Conservation (phyloP, 2,888 invertebrate species). For the Pharmacophagus antenor region DNA sequence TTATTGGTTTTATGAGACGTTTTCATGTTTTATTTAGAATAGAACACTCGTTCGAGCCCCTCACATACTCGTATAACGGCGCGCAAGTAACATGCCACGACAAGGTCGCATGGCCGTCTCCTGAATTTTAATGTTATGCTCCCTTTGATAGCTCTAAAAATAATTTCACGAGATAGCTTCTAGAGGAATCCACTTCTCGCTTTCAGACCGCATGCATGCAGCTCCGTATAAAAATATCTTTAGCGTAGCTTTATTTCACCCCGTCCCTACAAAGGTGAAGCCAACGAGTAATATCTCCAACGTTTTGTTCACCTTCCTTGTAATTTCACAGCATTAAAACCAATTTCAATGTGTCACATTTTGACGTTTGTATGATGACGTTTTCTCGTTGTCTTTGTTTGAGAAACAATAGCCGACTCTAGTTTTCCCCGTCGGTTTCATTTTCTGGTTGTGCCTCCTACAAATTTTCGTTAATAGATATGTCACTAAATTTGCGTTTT, state of each 20-base stretch:
- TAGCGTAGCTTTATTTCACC: conserved; percentile 39
- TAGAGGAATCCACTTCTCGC: conserved; percentile 35
- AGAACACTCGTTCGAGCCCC: conserved; percentile 46
- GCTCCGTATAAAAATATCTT: conserved; percentile 39
- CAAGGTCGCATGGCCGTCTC: conserved; percentile 67
- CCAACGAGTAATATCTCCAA: conserved; percentile 41
- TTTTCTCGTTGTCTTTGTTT: neutral
- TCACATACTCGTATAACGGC: conserved; percentile 37
- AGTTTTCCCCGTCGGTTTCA: conserved; percentile 47
- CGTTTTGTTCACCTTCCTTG: conserved; percentile 43
- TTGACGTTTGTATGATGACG: conserved; percentile 1
- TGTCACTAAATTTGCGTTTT: conserved; percentile 79
- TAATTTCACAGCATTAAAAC: conserved; percentile 40
- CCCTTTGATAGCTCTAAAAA: conserved; percentile 74
- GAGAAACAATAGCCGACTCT: conserved; percentile 39
- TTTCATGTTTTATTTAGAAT: conserved; percentile 56
- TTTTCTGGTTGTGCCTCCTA: conserved; percentile 62
- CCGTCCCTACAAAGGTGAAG: conserved; percentile 41
- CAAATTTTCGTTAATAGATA: conserved; percentile 74
- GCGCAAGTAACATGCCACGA: conserved; percentile 52
- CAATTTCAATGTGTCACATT: conserved; percentile 13
- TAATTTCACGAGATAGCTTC: conserved; percentile 57
- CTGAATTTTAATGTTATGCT: conserved; percentile 72
- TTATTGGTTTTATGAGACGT: conserved; percentile 51
- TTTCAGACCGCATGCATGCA: conserved; percentile 42